These are phyloP conservation scores for Agonopterix heracliana DNA, from an alignment of 2,888 invertebrate species.

Conservation along the genomic window DNA sequence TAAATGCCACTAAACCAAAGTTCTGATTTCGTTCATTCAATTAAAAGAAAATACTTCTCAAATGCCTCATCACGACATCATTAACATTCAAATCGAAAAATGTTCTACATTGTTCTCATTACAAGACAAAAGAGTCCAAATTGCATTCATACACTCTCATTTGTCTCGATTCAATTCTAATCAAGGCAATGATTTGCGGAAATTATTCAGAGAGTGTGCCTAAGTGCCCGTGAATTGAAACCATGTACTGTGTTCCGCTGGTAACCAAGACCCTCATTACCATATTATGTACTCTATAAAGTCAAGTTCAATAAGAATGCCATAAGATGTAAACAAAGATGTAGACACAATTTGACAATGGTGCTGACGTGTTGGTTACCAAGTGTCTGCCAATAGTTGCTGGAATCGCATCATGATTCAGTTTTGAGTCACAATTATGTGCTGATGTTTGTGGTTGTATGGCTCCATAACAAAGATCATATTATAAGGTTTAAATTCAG, in stretches of 20 bases:
- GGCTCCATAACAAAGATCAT: too few species aligned
- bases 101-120: slow-evolving; percentile 13
- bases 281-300: background rate
- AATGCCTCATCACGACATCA: slow-evolving; percentile 5
- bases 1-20: too few species aligned
- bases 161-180: slow-evolving; percentile 32
- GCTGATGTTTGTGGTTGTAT: too few species aligned
- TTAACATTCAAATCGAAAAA: slow-evolving; percentile 13
- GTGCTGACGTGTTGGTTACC: background rate
- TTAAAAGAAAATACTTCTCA: background rate
- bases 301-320: background rate
- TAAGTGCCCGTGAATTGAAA: slow-evolving; percentile 25
- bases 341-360: background rate
- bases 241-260: slow-evolving; percentile 23
- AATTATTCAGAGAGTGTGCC: slow-evolving; percentile 6
- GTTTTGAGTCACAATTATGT: too few species aligned
- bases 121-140: slow-evolving; percentile 21
- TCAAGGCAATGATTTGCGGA: slow-evolving; percentile 38
- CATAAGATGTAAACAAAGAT: background rate
- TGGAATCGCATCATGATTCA: too few species aligned
- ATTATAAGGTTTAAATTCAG: too few species aligned
- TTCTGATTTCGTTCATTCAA: too few species aligned
- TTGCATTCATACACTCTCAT: slow-evolving; percentile 28
- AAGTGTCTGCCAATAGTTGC: background rate
- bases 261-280: slow-evolving; percentile 18